Conservation (phyloP, 2,113 vertebrate genomes). For the Arizona elegans region DNA sequence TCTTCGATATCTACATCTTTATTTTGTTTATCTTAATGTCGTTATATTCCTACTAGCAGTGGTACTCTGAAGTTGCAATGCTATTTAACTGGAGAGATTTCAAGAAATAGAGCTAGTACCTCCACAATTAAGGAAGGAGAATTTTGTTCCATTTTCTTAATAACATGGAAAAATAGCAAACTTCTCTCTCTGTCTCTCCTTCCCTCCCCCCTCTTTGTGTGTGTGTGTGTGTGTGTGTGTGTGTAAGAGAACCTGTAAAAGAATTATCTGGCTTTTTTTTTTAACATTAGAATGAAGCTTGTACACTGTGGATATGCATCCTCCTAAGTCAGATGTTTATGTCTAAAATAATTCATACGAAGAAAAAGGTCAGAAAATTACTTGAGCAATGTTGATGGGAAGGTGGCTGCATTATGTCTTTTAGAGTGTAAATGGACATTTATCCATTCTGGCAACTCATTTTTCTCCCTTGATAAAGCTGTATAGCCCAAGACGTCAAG, state of each 20-base stretch:
- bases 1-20: neutral
- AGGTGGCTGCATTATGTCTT: neutral
- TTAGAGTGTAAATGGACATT: neutral
- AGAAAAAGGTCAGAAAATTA: accelerated
- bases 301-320: neutral
- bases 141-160: neutral
- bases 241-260: neutral
- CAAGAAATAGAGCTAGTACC: neutral
- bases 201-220: no score
- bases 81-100: neutral
- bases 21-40: neutral
- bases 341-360: neutral
- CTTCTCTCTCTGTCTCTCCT: neutral
- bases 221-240: neutral
- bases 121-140: neutral
- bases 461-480: conserved; percentile 18
- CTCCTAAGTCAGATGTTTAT: neutral
- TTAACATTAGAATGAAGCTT: neutral
- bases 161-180: neutral
- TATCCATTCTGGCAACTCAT: conserved; percentile 26
- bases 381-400: neutral
- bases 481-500: neutral
- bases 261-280: neutral
- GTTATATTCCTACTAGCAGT: neutral
- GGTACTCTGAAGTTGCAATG: neutral